Percentiles rank a stretch among this genome's conserved stretches.
Conservation (phyloP, 37 sponge, comb jelly and placozoan species). For the Eunapius fragilis region DNA sequence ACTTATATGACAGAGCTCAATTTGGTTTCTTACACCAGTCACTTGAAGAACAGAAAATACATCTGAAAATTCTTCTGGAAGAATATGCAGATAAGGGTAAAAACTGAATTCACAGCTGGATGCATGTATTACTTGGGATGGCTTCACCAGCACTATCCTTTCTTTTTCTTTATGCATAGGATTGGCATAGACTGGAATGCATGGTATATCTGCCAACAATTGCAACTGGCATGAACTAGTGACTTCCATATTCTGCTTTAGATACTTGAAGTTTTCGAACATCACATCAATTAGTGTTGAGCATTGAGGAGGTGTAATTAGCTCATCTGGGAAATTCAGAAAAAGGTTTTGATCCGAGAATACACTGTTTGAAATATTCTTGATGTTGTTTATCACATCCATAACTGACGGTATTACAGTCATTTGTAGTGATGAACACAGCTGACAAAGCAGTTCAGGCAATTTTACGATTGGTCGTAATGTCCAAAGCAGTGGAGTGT, state of each 20-base stretch:
- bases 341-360: constrained; percentile 23
- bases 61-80: constrained; percentile 13
- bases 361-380: constrained; percentile 21
- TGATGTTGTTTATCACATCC: constrained; percentile 50
- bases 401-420: neutral
- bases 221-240: too few species aligned
- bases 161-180: too few species aligned
- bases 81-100: constrained; percentile 37
- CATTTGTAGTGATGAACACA: neutral
- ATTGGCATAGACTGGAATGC: too few species aligned
- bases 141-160: neutral
- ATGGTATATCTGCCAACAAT: too few species aligned
- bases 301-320: neutral
- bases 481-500: constrained; percentile 38
- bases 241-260: neutral
- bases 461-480: constrained; percentile 41
- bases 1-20: constrained; percentile 28
- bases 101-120: neutral
- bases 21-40: constrained; percentile 5
- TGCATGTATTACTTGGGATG: constrained; percentile 37
- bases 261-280: neutral
- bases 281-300: constrained; percentile 6
- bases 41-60: neutral
- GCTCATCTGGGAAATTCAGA: constrained; percentile 12
- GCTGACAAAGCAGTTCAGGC: neutral